Conservation (phyloP, 1,140 invertebrate species). For the Grapholita molesta region DNA sequence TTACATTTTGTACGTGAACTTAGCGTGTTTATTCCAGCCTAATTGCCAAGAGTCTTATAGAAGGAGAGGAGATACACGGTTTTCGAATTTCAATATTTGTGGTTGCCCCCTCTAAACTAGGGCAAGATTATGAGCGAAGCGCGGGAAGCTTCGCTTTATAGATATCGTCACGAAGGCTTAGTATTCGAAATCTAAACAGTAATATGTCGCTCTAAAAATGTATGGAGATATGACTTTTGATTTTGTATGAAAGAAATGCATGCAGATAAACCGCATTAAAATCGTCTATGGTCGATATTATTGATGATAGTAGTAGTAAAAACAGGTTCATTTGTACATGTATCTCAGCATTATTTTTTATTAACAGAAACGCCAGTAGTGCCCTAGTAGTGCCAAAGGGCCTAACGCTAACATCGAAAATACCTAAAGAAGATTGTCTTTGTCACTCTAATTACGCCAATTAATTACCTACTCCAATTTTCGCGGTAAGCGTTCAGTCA, state of each 20-base stretch:
- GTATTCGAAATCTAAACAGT: background rate
- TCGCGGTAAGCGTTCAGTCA: no score
- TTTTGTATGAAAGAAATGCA: background rate
- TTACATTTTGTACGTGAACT: no score
- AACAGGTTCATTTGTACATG: no score
- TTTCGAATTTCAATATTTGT: background rate
- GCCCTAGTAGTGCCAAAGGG: no score
- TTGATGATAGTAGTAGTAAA: conserved; percentile 3
- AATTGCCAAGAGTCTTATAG: no score
- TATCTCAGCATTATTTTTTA: no score
- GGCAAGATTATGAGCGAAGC: background rate
- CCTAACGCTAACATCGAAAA: no score
- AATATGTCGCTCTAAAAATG: background rate
- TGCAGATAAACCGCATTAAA: background rate
- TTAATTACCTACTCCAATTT: no score
- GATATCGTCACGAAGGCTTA: background rate
- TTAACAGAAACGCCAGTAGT: no score
- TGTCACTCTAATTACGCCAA: no score
- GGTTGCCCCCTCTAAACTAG: background rate
- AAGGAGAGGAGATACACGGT: background rate
- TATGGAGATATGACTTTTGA: background rate
- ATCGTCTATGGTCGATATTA: background rate
- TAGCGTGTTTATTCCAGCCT: no score
- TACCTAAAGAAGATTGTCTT: no score
- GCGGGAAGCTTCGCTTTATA: background rate